A percentile compares a stretch with the other conserved stretches of the same genome.
Conservation (phyloP, 1,140 invertebrate species). For the Papilio helenus region DNA sequence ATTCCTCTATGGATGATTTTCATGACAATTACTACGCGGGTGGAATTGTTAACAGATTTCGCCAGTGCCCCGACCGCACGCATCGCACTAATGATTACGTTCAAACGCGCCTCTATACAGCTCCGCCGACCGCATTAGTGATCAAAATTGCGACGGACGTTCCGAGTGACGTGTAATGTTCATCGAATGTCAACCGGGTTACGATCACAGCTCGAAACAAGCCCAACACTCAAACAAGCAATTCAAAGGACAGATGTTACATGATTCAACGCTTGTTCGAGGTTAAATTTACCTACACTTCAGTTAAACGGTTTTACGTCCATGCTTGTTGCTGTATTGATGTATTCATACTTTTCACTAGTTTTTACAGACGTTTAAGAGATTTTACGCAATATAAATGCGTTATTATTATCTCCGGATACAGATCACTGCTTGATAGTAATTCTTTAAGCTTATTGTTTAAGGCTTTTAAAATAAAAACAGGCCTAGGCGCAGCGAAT, state of each 20-base stretch:
- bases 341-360: not conserved
- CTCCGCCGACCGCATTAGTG: conserved; percentile 20
- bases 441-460: too few relatives aligned
- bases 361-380: too few relatives aligned
- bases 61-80: not conserved
- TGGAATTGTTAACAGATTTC: conserved; percentile 33
- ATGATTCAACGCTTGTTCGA: not conserved
- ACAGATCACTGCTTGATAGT: not conserved
- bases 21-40: conserved; percentile 20
- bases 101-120: conserved; percentile 24
- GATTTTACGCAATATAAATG: too few relatives aligned
- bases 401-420: too few relatives aligned
- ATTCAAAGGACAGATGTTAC: conserved; percentile 23
- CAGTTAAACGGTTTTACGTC: not conserved
- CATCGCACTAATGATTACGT: conserved; percentile 33
- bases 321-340: not conserved
- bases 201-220: conserved; percentile 27
- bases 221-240: conserved; percentile 31
- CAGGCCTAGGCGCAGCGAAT: too few relatives aligned
- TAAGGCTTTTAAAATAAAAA: too few relatives aligned
- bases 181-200: conserved; percentile 3
- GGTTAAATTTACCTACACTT: conserved; percentile 9
- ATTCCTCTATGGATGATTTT: conserved; percentile 20
- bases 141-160: conserved; percentile 29
- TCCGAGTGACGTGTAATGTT: conserved; percentile 10